Evolutionary conservation across 1,140 invertebrate species (phyloP).

Genomic region (Solen grandis): DNA sequence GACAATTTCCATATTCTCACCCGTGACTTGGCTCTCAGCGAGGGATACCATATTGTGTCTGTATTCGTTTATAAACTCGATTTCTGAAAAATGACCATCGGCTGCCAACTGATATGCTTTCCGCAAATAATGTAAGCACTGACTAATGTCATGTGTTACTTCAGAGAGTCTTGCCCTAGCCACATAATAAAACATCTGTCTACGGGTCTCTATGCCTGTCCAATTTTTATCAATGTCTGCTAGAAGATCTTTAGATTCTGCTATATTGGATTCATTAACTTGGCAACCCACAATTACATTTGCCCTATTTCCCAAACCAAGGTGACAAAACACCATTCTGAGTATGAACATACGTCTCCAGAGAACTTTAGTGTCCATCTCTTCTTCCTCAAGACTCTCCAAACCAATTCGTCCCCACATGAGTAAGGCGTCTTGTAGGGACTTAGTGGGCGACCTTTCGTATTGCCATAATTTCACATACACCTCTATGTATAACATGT

Average conservation of each 20-base stretch:
- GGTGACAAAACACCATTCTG: constrained; percentile 25
- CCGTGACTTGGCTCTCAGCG: too few species aligned
- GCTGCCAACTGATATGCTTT: not conserved
- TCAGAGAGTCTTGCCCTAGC: constrained; percentile 20
- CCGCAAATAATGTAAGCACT: not conserved
- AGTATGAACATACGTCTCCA: constrained; percentile 36
- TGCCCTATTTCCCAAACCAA: constrained; percentile 34
- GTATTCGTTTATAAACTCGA: constrained; percentile 8
- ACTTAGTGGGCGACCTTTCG: constrained; percentile 6
- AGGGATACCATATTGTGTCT: not conserved
- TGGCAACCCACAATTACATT: constrained; percentile 13
- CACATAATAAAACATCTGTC: constrained; percentile 35
- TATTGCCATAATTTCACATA: constrained; percentile 26
- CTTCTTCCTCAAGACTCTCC: constrained; percentile 30
- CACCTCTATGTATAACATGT: constrained; percentile 30
- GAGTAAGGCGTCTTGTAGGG: not conserved
- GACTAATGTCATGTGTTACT: not conserved
- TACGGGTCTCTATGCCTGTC: constrained; percentile 12
- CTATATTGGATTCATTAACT: not conserved
- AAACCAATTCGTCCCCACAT: constrained; percentile 12
- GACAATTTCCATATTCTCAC: too few species aligned
- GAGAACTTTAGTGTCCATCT: constrained; percentile 13
- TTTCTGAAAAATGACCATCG: constrained; percentile 22
- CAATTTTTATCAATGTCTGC: not conserved
- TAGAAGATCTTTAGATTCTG: not conserved